Evolutionary conservation across 2,113 vertebrate genomes (phyloP), one percentile per base, ranked within the genome.

Genomic region (Synchiropus splendidus): DNA sequence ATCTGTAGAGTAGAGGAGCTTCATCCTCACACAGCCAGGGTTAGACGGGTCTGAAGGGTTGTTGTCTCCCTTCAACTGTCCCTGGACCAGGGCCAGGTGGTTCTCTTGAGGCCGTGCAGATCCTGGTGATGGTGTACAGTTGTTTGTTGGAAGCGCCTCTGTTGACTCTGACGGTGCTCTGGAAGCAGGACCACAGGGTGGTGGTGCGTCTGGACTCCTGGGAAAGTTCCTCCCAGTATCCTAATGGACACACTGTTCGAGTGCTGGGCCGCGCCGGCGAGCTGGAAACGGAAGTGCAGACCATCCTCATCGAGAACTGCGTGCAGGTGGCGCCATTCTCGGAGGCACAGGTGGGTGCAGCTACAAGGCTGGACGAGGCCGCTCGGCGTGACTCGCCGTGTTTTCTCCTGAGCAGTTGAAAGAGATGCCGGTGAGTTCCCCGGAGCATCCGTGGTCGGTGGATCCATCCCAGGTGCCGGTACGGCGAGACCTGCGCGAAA

Each of bases 171-270:
- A 18, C 33, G 21, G 1, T 32, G 16, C 12, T 40, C 17, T n/a
- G 37, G 4, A 51, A 11, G 8, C 59, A 99, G 94, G 89, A 94
- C 14, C 88, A 85, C 35, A 84, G 95, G n/a, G 86, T 95, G 6
- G 78, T 99, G 0, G 94, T 97, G 42, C 87, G 90, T 18, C 86
- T 99, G 1, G 95, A 99, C 54, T 92, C 88, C 2, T 99, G 95
- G 95, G 92, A 97, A 15, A 87, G 88, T 2, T 88, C 86, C 0
- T 97, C 93, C 0, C 50, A 91, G 1, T 97, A 98, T 45, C 94
- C 95, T 1, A 98, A 90, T 6, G 94, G 93, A 1, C 94, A 99
- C 72, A 95, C 88, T 0, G 91, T 98, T 6, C 82, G 87, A 12
- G 92, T 91, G 5, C 82, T 99, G 53, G 95, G 95, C 10, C 89